Evolutionary conservation across 2,797 vertebrate genomes (phyloP).

Genomic region (Craterocephalus amniculus): DNA sequence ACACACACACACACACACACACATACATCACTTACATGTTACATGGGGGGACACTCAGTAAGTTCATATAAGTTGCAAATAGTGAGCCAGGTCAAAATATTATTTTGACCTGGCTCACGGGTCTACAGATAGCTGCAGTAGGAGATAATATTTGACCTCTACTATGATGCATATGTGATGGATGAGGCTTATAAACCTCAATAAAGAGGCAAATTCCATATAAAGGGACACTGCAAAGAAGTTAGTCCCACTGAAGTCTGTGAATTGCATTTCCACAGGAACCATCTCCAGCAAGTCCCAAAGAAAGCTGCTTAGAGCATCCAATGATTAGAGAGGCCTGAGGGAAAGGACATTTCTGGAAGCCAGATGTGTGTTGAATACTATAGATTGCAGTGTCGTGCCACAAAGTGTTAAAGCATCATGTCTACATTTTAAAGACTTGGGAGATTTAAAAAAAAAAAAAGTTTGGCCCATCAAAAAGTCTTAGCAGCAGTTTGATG

Average conservation of each 20-base stretch:
- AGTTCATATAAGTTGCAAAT: constrained; percentile 28
- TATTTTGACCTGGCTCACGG: constrained; percentile 28
- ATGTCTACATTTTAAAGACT: constrained; percentile 59
- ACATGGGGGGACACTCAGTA: constrained; percentile 5
- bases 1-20: background rate
- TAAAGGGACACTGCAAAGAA: constrained; percentile 21
- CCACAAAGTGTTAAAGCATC: constrained; percentile 52
- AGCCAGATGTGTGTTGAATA: constrained; percentile 78
- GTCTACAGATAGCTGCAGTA: constrained; percentile 15
- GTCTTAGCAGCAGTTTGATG: constrained; percentile 44
- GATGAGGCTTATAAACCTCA: constrained; percentile 26
- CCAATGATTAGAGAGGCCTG: constrained; percentile 57
- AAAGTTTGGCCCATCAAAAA: constrained; percentile 42
- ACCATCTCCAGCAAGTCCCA: constrained; percentile 37
- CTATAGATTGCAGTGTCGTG: constrained; percentile 57
- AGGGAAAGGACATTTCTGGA: constrained; percentile 65
- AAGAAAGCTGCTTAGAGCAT: constrained; percentile 47
- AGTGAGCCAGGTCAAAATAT: constrained; percentile 17
- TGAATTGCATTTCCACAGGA: constrained; percentile 59
- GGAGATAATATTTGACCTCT: constrained; percentile 22
- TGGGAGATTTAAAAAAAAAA: constrained; percentile 50
- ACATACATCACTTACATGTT: background rate
- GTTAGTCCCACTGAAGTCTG: constrained; percentile 43
- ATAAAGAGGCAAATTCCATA: constrained; percentile 42
- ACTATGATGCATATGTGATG: constrained; percentile 21